phyloP scores from a whole-genome alignment of 2,888 invertebrate species.

The Diachrysia chrysitis region DNA sequence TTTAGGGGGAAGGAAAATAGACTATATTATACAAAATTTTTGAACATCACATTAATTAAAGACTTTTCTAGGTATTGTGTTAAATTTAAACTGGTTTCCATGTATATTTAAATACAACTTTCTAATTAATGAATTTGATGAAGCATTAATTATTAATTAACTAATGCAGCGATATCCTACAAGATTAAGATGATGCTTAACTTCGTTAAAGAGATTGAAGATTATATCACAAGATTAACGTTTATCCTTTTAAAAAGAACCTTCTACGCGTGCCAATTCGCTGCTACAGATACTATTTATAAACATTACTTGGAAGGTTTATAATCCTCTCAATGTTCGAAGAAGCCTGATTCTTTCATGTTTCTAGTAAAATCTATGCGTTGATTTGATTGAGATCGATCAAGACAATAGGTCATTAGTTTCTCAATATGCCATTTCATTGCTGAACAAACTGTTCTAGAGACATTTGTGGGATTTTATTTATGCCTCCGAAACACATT shows the following conservation, averaged over 20 bases:
- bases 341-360: constrained; percentile 20
- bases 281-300: neutral
- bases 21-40: too few relatives aligned
- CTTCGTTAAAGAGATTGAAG: neutral
- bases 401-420: constrained; percentile 69
- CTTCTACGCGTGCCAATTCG: constrained; percentile 2
- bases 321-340: constrained; percentile 17
- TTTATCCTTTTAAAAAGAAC: neutral
- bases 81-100: too few relatives aligned
- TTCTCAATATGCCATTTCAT: constrained; percentile 60
- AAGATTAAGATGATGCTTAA: neutral
- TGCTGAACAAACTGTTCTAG: constrained; percentile 31
- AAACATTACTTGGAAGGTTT: neutral
- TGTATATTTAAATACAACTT: too few relatives aligned
- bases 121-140: too few relatives aligned
- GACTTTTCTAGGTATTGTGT: too few relatives aligned
- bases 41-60: too few relatives aligned
- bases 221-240: neutral
- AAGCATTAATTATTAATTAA: too few relatives aligned
- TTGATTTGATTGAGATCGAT: constrained; percentile 31
- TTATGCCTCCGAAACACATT: constrained; percentile 17
- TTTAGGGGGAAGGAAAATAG: too few relatives aligned
- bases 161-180: neutral
- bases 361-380: constrained; percentile 25
- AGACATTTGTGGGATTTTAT: constrained; percentile 14